Base-by-base conservation (phyloP, 1,140 invertebrate genomes). In the Lasaia peninsularis region DNA sequence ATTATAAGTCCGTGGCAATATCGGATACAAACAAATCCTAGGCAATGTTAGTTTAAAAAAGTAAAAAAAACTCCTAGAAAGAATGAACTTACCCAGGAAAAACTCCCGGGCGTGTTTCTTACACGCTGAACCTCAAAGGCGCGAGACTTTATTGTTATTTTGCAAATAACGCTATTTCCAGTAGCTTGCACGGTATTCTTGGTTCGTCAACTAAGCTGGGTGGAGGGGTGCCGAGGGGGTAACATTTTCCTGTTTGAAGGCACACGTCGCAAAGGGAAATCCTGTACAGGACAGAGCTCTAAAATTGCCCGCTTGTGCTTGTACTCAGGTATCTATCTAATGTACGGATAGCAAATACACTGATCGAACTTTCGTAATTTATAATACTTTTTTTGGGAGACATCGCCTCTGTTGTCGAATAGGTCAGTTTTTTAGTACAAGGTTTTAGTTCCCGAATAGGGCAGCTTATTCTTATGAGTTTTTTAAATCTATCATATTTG, bases 231-330 rank as follows among this genome's bases (percentile, higher is more conserved):
- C 58, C 58, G 60, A 58, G 76, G 78, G 74, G 80, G 75, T 72
- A 71, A 75, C 75, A 75, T 81, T 78, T 85, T 80, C 81, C 79
- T 83, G 78, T 87, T 84, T 86, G 80, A 84, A 79, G 81, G 82
- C 82, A 87, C 84, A 87, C 80, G 81, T 82, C 75, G 80, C 79
- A 79, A 80, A 86, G 80, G 79, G 81, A 85, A 85, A 87, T 84
- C 79, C 84, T 83, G 80, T 83, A 85, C 80, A 88, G 85, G 82
- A 88, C 82, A 86, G 80, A 76, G 77, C 80, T 77, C 73, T 85
- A 74, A 84, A 87, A 87, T 87, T 88, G 80, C 82, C 82, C 78
- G 74, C 70, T 72, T 71, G 73, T 73, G 70, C 69, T 69, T 59
- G 58, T 60, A 68, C 69, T 68, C 69, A 70, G 72, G 69, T 76